Percentiles rank a stretch among this genome's conserved stretches.
phyloP scores from a whole-genome alignment of 2,797 vertebrate species.

The Chelon labrosus region DNA sequence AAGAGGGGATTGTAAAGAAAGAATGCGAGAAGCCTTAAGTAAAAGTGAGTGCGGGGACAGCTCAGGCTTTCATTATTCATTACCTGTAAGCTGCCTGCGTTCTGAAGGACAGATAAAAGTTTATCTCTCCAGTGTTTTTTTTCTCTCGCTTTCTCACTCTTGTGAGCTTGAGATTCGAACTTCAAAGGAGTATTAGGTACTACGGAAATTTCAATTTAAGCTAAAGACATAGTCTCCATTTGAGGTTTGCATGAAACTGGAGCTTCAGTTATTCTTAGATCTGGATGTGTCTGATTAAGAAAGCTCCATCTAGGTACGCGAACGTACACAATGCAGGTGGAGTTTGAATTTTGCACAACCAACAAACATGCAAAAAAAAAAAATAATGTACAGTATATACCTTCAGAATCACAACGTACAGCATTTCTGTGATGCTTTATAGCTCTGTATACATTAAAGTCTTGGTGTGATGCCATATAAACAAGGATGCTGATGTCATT shows the following conservation, averaged over 20 bases:
- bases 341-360: background rate
- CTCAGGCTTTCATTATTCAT: slow-evolving; percentile 48
- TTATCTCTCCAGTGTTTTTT: slow-evolving; percentile 61
- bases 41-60: slow-evolving; percentile 31
- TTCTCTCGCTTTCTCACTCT: slow-evolving; percentile 36
- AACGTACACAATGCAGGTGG: background rate
- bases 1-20: slow-evolving; percentile 5
- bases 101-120: slow-evolving; percentile 60
- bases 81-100: slow-evolving; percentile 57
- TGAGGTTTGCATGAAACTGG: slow-evolving; percentile 8
- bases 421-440: background rate
- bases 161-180: slow-evolving; percentile 58
- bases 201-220: slow-evolving; percentile 45
- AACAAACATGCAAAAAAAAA: background rate
- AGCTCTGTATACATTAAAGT: background rate
- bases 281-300: slow-evolving; percentile 24
- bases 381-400: background rate
- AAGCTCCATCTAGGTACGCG: background rate
- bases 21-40: slow-evolving; percentile 27
- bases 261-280: slow-evolving; percentile 28
- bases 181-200: slow-evolving; percentile 62
- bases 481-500: background rate
- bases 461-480: background rate
- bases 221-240: slow-evolving; percentile 40
- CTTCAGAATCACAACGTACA: background rate